Conservation (phyloP, 2,797 vertebrate genomes). For the Pangasius mekongensis region DNA sequence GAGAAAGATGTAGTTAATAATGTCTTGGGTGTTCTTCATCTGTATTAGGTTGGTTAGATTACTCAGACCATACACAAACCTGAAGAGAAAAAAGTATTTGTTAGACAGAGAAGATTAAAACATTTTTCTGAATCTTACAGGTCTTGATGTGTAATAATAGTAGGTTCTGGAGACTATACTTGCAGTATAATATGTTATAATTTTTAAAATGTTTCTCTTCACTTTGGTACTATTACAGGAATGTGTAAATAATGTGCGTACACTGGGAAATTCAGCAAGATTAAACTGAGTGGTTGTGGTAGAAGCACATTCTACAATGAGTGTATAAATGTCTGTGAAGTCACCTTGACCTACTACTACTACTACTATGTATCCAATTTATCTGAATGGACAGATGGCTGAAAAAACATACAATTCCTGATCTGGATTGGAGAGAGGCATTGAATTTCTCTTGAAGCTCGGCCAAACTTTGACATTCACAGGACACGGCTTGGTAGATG, state of each 20-base stretch:
- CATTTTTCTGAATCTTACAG: neutral
- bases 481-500: slow-evolving; percentile 74
- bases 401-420: slow-evolving; percentile 70
- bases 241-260: neutral
- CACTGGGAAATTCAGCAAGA: neutral
- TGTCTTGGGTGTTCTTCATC: slow-evolving; percentile 71
- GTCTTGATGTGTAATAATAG: neutral
- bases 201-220: neutral
- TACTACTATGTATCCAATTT: neutral
- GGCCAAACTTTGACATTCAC: slow-evolving; percentile 77
- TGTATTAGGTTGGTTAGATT: slow-evolving; percentile 74
- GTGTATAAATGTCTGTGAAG: neutral
- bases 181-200: neutral
- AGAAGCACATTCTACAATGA: neutral
- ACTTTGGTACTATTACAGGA: neutral
- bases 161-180: neutral
- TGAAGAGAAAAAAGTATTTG: slow-evolving; percentile 50
- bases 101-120: neutral
- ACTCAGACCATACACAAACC: slow-evolving; percentile 71
- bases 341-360: neutral
- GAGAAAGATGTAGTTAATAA: slow-evolving; percentile 74
- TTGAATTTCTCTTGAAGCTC: slow-evolving; percentile 65
- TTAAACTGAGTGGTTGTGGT: neutral
- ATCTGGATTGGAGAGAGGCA: slow-evolving; percentile 62
- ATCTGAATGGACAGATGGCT: neutral